Conservation (phyloP, 2,888 invertebrate genomes). For the Creontiades dilutus region DNA sequence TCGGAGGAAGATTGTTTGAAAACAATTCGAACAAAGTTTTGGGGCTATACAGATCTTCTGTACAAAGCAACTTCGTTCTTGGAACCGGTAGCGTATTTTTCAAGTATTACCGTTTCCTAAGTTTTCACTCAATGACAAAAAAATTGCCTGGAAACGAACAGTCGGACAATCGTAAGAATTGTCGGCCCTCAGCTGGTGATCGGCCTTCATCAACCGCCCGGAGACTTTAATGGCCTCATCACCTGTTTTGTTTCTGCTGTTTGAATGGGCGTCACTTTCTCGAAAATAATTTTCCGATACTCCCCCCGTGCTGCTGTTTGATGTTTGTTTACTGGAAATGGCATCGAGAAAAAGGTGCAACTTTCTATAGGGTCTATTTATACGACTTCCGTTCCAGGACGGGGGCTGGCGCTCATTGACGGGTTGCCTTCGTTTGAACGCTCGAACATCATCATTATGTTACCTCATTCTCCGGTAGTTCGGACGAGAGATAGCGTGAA, state of each 20-base stretch:
- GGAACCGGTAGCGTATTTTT: no score
- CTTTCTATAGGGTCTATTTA: not conserved
- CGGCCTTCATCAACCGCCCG: conserved; percentile 28
- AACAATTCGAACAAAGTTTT: no score
- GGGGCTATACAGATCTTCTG: no score
- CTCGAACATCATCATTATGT: conserved; percentile 19
- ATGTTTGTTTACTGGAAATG: conserved; percentile 12
- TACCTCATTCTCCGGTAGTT: conserved; percentile 19
- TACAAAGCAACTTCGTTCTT: no score
- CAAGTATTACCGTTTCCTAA: not conserved
- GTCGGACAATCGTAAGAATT: conserved; percentile 16
- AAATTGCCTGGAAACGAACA: not conserved
- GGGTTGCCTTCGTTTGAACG: not conserved
- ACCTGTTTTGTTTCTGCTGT: not conserved
- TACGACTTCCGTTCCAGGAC: not conserved
- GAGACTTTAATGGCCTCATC: conserved; percentile 38
- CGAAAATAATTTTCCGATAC: conserved; percentile 39
- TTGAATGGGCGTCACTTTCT: conserved; percentile 25
- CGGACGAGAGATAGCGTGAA: not conserved
- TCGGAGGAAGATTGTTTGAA: no score
- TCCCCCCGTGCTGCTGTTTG: conserved; percentile 18
- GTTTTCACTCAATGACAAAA: not conserved
- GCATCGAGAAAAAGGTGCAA: not conserved
- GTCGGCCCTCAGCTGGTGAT: conserved; percentile 23
- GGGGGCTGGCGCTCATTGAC: not conserved